Conservation (phyloP, 2,888 invertebrate species). For the Lasioglossum figueresi region DNA sequence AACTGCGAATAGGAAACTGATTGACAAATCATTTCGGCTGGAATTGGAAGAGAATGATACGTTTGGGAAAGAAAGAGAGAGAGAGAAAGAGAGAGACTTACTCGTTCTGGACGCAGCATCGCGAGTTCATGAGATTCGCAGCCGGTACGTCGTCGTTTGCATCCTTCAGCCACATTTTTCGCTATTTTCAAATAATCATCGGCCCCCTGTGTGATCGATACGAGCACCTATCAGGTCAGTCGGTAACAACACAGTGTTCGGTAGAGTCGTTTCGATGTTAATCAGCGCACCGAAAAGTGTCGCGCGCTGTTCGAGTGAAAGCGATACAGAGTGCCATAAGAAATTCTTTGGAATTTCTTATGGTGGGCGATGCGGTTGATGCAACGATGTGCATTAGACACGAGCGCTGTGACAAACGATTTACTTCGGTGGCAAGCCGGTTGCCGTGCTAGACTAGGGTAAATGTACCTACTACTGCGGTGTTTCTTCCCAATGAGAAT, state of each 20-base stretch:
- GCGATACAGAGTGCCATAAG: conserved; percentile 2
- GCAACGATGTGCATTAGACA: not conserved
- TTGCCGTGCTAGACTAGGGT: not conserved
- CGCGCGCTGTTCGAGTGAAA: conserved; percentile 9
- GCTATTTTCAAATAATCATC: conserved; percentile 60
- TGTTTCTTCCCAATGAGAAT: too few relatives aligned
- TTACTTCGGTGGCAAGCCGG: conserved; percentile 19
- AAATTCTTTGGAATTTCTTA: not conserved
- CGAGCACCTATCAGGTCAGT: conserved; percentile 51
- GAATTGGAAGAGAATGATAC: conserved; percentile 27
- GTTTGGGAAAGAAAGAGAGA: not conserved
- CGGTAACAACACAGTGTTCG: conserved; percentile 38
- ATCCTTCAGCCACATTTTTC: conserved; percentile 75
- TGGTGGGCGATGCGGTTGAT: not conserved
- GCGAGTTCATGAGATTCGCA: conserved; percentile 69
- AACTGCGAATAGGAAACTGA: not conserved
- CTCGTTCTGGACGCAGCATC: conserved; percentile 74
- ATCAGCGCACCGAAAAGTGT: conserved; percentile 1
- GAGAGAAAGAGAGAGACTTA: conserved; percentile 67
- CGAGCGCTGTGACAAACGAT: not conserved
- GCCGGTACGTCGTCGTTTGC: conserved; percentile 63
- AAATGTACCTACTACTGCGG: too few relatives aligned
- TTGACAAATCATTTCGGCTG: not conserved
- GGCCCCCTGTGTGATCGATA: conserved; percentile 40
- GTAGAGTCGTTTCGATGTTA: conserved; percentile 36